Evolutionary conservation across 1,140 invertebrate genomes (phyloP).

Genomic region (Drosophila willistoni): DNA sequence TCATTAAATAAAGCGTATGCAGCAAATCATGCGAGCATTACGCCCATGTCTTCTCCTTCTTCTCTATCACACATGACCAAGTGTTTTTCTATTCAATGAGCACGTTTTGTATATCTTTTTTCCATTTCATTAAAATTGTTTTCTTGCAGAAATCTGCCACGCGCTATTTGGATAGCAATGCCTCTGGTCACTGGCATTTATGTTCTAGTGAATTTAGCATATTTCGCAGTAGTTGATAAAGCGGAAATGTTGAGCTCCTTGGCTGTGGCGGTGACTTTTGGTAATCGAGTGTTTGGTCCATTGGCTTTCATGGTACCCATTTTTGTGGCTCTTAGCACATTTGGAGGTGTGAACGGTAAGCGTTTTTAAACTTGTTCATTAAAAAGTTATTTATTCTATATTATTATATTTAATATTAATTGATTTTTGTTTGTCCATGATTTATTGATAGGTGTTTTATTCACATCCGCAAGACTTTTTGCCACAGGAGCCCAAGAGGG

Average conservation of each 20-base stretch:
- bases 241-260: conserved; percentile 90
- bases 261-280: conserved; percentile 94
- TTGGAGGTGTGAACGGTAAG: conserved; percentile 93
- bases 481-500: conserved; percentile 91
- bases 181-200: conserved; percentile 94
- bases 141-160: conserved; percentile 89
- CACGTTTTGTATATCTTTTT: conserved; percentile 18
- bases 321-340: conserved; percentile 93
- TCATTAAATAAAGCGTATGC: too few relatives aligned
- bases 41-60: not conserved
- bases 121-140: conserved; percentile 30
- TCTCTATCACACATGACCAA: conserved; percentile 19
- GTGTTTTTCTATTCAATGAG: conserved; percentile 18
- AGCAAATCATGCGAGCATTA: too few relatives aligned
- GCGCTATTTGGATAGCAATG: conserved; percentile 94
- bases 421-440: too few relatives aligned
- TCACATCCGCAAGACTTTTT: conserved; percentile 92
- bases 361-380: too few relatives aligned
- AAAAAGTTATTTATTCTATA: too few relatives aligned
- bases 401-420: too few relatives aligned
- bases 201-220: conserved; percentile 94
- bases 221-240: conserved; percentile 92
- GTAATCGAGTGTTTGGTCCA: conserved; percentile 89
- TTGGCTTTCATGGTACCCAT: conserved; percentile 93
- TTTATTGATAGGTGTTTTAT: conserved; percentile 86